Conservation (phyloP, 2,797 vertebrate genomes). For the Synanceia verrucosa region DNA sequence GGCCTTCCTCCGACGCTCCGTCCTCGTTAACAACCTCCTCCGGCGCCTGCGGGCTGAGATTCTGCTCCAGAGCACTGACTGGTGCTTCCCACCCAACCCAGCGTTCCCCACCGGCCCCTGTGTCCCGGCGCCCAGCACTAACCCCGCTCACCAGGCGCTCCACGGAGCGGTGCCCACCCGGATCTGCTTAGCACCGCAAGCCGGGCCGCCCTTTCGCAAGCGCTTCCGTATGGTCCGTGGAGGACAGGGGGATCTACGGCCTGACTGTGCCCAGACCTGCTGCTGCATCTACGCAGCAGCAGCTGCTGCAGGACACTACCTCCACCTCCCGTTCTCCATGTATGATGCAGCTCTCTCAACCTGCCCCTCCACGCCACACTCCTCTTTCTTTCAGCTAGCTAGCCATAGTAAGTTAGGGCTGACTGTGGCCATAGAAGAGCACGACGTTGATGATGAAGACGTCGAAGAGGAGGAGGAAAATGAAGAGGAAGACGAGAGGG, state of each 20-base stretch:
- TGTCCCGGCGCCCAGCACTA: conserved; percentile 42
- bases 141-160: conserved; percentile 56
- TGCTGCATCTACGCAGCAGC: conserved; percentile 90
- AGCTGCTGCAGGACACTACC: conserved; percentile 84
- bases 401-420: conserved; percentile 69
- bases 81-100: conserved; percentile 88
- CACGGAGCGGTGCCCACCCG: conserved; percentile 62
- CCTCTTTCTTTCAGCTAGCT: conserved; percentile 78
- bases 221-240: conserved; percentile 87
- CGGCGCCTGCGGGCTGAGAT: conserved; percentile 93
- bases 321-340: conserved; percentile 90
- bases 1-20: conserved; percentile 93
- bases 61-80: conserved; percentile 91
- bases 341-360: conserved; percentile 81
- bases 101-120: conserved; percentile 46
- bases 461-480: conserved; percentile 59
- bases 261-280: conserved; percentile 89
- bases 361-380: conserved; percentile 77
- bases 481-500: conserved; percentile 29
- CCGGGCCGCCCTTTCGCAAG: conserved; percentile 88
- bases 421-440: conserved; percentile 48
- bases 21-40: conserved; percentile 96
- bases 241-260: conserved; percentile 71
- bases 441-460: conserved; percentile 64
- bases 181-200: conserved; percentile 68